Percentiles rank a stretch among this genome's conserved stretches.
Evolutionary conservation across 2,797 vertebrate species (phyloP).

Genomic region (Eupleurogrammus muticus): DNA sequence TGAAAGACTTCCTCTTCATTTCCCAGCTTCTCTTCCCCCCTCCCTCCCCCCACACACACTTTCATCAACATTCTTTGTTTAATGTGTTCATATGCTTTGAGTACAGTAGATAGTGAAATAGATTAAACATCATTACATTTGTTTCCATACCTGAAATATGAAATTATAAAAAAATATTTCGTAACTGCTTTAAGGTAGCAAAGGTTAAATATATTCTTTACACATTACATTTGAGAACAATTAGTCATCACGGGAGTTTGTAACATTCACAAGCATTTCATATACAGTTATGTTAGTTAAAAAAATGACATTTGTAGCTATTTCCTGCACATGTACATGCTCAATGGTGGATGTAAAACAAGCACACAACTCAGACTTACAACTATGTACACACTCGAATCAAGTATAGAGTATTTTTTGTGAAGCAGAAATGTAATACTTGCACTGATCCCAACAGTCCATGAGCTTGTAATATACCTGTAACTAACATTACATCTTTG

Average conservation of each 20-base stretch:
- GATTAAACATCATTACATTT: conserved; percentile 60
- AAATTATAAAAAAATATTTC: conserved; percentile 55
- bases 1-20: conserved; percentile 46
- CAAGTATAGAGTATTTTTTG: conserved; percentile 65
- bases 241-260: conserved; percentile 51
- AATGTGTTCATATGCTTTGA: conserved; percentile 64
- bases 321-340: conserved; percentile 57
- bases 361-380: conserved; percentile 48
- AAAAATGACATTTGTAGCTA: conserved; percentile 56
- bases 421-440: conserved; percentile 48
- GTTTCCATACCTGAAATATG: conserved; percentile 68
- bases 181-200: conserved; percentile 61
- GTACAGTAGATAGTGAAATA: conserved; percentile 80
- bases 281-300: conserved; percentile 65
- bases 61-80: conserved; percentile 40
- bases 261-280: conserved; percentile 70
- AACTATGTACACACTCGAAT: conserved; percentile 52
- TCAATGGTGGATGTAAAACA: conserved; percentile 67
- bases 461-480: conserved; percentile 35
- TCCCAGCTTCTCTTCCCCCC: conserved; percentile 10
- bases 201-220: conserved; percentile 70
- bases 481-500: conserved; percentile 30
- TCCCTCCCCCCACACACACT: no score
- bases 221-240: conserved; percentile 59
- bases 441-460: conserved; percentile 40